Percentiles rank a stretch among this genome's conserved stretches.
Conservation (phyloP, 2,113 vertebrate genomes). For the Spea multiplicata region DNA sequence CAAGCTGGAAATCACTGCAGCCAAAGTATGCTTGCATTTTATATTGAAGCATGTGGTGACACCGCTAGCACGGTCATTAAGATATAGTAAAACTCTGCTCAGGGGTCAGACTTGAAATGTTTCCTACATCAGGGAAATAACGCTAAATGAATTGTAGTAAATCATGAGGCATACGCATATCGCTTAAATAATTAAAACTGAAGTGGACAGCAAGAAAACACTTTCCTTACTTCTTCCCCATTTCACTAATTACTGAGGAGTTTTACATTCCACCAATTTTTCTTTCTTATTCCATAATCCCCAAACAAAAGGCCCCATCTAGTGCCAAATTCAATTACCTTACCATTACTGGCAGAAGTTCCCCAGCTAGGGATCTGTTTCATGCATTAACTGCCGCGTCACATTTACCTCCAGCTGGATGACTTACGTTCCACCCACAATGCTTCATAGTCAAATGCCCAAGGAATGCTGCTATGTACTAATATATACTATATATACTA, state of each 20-base stretch:
- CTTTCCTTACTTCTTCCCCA: neutral
- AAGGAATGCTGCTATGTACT: no score
- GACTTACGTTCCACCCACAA: neutral
- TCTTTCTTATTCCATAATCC: neutral
- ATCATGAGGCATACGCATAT: neutral
- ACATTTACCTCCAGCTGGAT: neutral
- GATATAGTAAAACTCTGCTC: slow-evolving; percentile 45
- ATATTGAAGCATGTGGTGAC: slow-evolving; percentile 54
- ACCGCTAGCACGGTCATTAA: slow-evolving; percentile 51
- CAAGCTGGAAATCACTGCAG: slow-evolving; percentile 54
- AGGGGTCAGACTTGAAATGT: neutral
- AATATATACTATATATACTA: no score
- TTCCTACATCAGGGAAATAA: neutral
- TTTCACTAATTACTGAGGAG: slow-evolving; percentile 4
- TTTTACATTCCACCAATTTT: neutral
- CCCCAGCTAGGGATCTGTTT: neutral
- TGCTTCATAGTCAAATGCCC: no score
- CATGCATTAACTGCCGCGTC: neutral
- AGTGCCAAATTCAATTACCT: neutral
- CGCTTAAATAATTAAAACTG: neutral
- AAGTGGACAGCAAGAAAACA: neutral
- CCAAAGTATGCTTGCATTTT: slow-evolving; percentile 60
- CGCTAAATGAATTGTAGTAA: neutral
- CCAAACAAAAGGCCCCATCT: neutral
- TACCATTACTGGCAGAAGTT: neutral